Base-by-base conservation (phyloP, 2,888 invertebrate genomes). In the Fragum whitleyi region DNA sequence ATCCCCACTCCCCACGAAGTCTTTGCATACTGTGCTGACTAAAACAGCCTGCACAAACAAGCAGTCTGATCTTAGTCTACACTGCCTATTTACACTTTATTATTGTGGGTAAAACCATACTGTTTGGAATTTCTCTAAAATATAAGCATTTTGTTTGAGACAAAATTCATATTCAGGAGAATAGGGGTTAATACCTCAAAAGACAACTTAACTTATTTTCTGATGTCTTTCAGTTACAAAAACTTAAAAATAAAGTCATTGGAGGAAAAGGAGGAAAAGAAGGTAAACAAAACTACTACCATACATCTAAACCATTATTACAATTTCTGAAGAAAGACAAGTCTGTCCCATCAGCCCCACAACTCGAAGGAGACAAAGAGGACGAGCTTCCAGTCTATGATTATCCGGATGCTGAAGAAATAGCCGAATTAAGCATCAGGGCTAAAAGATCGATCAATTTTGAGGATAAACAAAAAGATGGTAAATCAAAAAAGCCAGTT, bases 321-420 rank as follows among this genome's bases (percentile, higher is more conserved):
- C 47, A 5, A n/a, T 47, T 47, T n/a, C 14, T 47, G 19, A 47
- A 47, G 5, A 47, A 47, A 47, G 47, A 47, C 5, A 47, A 47
- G 14, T n/a, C 47, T n/a, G 26, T 36, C 36, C 36, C 36, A 6
- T 2, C 26, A 29, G n/a, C 7, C 2, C 21, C 19, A 23, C 2
- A 32, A 16, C 32, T 19, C 6, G 42, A 42, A 14, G 42, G 42
- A n/a, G 23, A 11, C 14, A 26, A 21, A 28, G 51, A 61, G 19
- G 65, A 65, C 0, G 42, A 39, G 23, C 0, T 21, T 21, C 32
- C 11, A 2, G 26, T 59, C 9, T 59, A 59, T 26, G 74, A 65
- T 23, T 74, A 74, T 55, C 65, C 62, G n/a, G 74, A 74, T 26
- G 29, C 36, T 16, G 39, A 65, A 0, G 65, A 74, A 26, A 14